A percentile compares a stretch with the other conserved stretches of the same genome.
These are phyloP conservation scores for Aporophyla nigra DNA, from an alignment of 2,888 invertebrate species.

Conservation along the genomic window DNA sequence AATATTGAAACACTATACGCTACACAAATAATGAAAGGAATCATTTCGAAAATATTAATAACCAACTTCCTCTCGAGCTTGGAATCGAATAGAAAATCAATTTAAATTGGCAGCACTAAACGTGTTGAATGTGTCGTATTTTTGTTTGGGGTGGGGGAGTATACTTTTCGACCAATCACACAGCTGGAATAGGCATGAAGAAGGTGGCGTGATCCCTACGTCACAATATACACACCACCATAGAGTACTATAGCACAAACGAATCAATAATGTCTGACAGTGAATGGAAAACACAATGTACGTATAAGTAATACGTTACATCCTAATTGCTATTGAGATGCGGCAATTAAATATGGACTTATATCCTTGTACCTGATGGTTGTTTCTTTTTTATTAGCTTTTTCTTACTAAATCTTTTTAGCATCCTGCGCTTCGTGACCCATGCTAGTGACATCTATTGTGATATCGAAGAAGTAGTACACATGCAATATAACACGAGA, in stretches of 20 bases:
- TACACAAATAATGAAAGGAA: neutral
- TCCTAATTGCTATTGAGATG: conserved; percentile 15
- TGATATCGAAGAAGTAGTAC: conserved; percentile 18
- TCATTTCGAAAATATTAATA: neutral
- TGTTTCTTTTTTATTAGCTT: conserved; percentile 14
- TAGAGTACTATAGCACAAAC: conserved; percentile 51
- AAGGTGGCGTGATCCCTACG: conserved; percentile 90
- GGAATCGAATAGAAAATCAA: conserved; percentile 53
- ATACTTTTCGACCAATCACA: conserved; percentile 80
- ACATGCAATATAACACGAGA: neutral
- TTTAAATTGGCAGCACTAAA: conserved; percentile 74
- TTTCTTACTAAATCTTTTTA: neutral
- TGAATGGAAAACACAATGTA: conserved; percentile 35
- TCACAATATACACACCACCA: conserved; percentile 76
- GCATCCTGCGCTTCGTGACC: neutral
- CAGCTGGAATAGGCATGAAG: conserved; percentile 76
- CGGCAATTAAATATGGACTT: neutral
- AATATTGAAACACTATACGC: fast-evolving
- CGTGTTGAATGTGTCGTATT: conserved; percentile 84
- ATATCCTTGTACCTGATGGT: neutral
- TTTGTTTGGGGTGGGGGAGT: conserved; percentile 79
- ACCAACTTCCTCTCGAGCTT: neutral
- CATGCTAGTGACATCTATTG: conserved; percentile 51
- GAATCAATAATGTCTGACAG: conserved; percentile 66
- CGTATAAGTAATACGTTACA: neutral